phyloP scores from a whole-genome alignment of 2,888 invertebrate species.

The Coremacera marginata region DNA sequence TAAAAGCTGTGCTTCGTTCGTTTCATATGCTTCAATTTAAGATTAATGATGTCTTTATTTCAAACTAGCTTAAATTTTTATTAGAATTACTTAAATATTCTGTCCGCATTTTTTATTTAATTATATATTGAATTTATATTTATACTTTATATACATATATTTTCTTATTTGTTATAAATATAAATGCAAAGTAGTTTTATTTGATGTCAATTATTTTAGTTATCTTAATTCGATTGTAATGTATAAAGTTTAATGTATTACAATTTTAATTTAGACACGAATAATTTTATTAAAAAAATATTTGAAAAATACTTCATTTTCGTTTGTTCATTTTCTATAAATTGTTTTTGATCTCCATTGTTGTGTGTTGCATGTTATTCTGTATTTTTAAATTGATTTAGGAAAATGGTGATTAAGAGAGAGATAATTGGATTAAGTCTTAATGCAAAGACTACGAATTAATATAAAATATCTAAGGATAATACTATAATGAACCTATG shows the following conservation, averaged over 20 bases:
- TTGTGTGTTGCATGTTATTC: too few relatives aligned
- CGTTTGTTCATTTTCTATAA: constrained; percentile 3
- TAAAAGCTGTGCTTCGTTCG: neutral
- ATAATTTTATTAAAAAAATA: constrained; percentile 34
- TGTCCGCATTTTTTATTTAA: constrained; percentile 30
- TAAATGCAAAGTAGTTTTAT: constrained; percentile 13
- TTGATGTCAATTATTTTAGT: neutral
- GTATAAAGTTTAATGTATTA: constrained; percentile 28
- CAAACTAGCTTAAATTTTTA: constrained; percentile 14
- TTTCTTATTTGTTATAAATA: constrained; percentile 21
- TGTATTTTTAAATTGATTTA: neutral
- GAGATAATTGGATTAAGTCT: too few relatives aligned
- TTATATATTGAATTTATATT: neutral
- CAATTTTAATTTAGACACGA: constrained; percentile 28
- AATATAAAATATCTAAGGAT: too few relatives aligned
- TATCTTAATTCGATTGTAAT: constrained; percentile 23
- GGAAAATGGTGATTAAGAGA: neutral
- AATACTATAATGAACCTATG: too few relatives aligned
- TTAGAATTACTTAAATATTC: constrained; percentile 32
- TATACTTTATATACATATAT: neutral
- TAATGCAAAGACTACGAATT: too few relatives aligned
- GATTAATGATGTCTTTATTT: constrained; percentile 3
- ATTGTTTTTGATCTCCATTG: neutral
- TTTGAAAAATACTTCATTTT: constrained; percentile 21
- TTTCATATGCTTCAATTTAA: neutral